Conservation (phyloP, 2,797 vertebrate species). For the Neomorphus geoffroyi region DNA sequence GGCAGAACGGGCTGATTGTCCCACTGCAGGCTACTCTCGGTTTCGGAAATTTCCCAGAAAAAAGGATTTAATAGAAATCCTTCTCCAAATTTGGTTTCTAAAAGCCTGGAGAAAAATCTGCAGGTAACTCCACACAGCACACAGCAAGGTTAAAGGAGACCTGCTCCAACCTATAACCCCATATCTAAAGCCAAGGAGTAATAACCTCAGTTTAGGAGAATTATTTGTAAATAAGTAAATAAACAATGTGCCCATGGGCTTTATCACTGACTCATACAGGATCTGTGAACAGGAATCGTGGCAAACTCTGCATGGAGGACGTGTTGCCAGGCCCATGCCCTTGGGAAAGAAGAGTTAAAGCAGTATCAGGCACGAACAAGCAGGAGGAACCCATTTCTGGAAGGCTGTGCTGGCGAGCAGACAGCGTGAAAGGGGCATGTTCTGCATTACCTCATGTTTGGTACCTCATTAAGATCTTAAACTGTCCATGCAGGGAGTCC, state of each 20-base stretch:
- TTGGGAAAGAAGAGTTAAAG: background rate
- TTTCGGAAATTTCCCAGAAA: background rate
- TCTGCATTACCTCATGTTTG: background rate
- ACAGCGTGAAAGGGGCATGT: background rate
- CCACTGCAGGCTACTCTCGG: background rate
- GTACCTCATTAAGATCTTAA: background rate
- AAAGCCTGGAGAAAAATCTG: background rate
- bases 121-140: accelerated
- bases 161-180: background rate
- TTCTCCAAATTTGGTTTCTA: background rate
- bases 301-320: background rate
- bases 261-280: background rate
- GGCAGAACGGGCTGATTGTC: background rate
- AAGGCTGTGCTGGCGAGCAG: background rate
- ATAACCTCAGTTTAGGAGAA: background rate
- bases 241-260: background rate
- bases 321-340: background rate
- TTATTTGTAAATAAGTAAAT: background rate
- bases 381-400: background rate
- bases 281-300: background rate
- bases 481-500: constrained; percentile 26
- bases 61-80: background rate
- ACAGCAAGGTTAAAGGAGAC: background rate
- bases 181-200: background rate
- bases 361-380: background rate